Evolutionary conservation across 2,113 vertebrate genomes (phyloP).

Genomic region (Coturnix japonica): DNA sequence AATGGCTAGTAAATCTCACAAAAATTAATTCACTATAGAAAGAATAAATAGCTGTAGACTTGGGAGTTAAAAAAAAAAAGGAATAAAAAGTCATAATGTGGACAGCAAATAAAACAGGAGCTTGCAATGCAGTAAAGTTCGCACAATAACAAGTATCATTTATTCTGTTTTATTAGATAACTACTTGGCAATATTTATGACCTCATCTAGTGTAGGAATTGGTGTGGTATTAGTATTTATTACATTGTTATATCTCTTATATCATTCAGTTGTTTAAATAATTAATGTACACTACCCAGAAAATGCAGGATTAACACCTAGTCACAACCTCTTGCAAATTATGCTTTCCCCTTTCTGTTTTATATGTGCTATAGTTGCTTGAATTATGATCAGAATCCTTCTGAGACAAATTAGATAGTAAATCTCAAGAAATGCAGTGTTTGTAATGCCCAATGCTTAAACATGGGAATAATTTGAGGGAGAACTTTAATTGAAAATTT

Average conservation of each 20-base stretch:
- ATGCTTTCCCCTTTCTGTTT: not conserved
- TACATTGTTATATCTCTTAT: not conserved
- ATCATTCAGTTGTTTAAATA: not conserved
- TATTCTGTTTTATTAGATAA: not conserved
- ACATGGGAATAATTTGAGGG: not conserved
- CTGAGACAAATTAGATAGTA: not conserved
- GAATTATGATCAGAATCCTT: not conserved
- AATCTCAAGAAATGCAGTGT: not conserved
- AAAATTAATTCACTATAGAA: not conserved
- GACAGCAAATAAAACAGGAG: not conserved
- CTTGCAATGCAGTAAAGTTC: not conserved
- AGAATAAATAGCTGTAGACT: not conserved
- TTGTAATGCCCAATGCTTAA: not conserved
- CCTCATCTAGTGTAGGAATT: not conserved
- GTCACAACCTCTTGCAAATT: not conserved
- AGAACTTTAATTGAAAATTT: not conserved
- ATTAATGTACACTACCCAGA: not conserved
- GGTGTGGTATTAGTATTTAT: not conserved
- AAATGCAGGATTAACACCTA: not conserved
- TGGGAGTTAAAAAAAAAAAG: not conserved
- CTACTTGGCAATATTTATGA: not conserved
- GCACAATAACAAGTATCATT: not conserved
- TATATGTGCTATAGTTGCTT: not conserved
- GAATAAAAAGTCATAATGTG: not conserved
- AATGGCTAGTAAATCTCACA: not conserved